A percentile compares a stretch with the other conserved stretches of the same genome.
These are phyloP conservation scores for Sorex maritimensis DNA, from an alignment of 2,797 vertebrate species.

Conservation along the genomic window DNA sequence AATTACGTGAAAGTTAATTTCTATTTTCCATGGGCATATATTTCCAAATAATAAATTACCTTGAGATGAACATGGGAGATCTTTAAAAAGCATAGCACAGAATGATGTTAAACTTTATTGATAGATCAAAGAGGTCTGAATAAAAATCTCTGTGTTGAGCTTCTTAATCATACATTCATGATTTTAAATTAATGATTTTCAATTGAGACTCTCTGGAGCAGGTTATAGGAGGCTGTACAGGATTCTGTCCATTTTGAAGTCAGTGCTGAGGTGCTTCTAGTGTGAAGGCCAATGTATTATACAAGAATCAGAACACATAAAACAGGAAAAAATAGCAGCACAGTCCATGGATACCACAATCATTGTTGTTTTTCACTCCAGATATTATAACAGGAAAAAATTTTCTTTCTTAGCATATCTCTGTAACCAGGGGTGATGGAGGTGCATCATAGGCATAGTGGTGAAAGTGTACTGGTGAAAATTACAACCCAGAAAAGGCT, in stretches of 20 bases:
- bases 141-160: conserved; percentile 69
- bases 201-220: conserved; percentile 37
- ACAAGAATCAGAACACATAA: neutral
- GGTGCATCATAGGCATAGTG: neutral
- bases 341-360: neutral
- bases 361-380: conserved; percentile 37
- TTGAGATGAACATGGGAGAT: conserved; percentile 58
- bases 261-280: neutral
- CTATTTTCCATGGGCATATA: conserved; percentile 63
- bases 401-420: neutral
- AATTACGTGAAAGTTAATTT: conserved; percentile 78
- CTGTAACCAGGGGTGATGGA: neutral
- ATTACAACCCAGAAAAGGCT: neutral
- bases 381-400: conserved; percentile 3
- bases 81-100: conserved; percentile 67
- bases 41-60: conserved; percentile 74
- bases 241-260: conserved; percentile 10
- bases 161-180: conserved; percentile 66
- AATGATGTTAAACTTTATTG: conserved; percentile 77
- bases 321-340: neutral
- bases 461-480: neutral
- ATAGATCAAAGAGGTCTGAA: conserved; percentile 75
- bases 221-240: neutral
- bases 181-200: conserved; percentile 74
- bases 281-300: neutral